A percentile compares a stretch with the other conserved stretches of the same genome.
Conservation (phyloP, 2,797 vertebrate species). For the Chromobotia macracanthus region DNA sequence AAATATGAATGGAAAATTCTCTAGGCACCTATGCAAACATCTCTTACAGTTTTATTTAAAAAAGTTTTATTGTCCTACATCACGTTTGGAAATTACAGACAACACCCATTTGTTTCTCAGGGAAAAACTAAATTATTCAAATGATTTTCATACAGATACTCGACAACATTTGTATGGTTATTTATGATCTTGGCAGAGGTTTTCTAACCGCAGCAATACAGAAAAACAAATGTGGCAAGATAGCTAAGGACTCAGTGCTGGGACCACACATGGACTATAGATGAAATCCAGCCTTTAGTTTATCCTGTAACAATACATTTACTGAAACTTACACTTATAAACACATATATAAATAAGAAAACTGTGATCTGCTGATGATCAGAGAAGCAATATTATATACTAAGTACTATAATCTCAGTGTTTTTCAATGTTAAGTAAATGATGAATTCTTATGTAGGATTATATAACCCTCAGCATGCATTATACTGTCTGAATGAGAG, state of each 20-base stretch:
- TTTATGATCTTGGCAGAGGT: neutral
- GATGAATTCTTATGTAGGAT: conserved; percentile 21
- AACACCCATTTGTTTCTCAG: neutral
- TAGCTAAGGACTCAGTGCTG: too few species aligned
- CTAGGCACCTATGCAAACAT: too few species aligned
- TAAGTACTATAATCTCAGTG: neutral
- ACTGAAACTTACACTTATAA: too few species aligned
- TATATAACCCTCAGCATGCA: conserved; percentile 11
- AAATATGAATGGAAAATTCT: too few species aligned
- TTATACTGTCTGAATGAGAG: conserved; percentile 32
- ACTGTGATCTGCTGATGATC: too few species aligned
- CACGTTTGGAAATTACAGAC: too few species aligned
- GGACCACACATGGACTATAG: neutral
- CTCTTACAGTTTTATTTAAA: too few species aligned
- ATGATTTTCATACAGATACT: neutral
- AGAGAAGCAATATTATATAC: too few species aligned
- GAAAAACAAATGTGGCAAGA: neutral
- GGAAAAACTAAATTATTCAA: neutral
- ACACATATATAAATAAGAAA: too few species aligned
- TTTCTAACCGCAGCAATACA: neutral
- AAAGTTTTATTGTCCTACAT: too few species aligned
- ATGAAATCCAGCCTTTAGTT: neutral
- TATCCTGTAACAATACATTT: neutral
- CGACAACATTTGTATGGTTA: neutral
- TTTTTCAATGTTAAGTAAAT: conserved; percentile 17